phyloP scores from a whole-genome alignment of 2,888 invertebrate species.

The Synergus itoensis region DNA sequence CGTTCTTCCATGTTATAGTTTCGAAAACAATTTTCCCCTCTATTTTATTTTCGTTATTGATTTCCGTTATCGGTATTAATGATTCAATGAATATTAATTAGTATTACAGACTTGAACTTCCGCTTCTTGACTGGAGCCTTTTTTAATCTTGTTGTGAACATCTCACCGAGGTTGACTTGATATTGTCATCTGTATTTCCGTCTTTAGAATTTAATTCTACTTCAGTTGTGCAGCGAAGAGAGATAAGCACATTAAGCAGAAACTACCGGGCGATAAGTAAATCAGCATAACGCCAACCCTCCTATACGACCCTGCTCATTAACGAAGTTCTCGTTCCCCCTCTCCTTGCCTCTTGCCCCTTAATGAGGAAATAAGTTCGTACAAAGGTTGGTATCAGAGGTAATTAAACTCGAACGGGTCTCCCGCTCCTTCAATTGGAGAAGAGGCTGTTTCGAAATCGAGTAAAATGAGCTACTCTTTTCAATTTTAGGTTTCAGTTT shows the following conservation, averaged over 20 bases:
- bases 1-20: conserved; percentile 19
- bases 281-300: conserved; percentile 53
- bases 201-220: conserved; percentile 34
- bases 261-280: conserved; percentile 53
- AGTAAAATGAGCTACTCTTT: not conserved
- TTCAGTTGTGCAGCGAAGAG: conserved; percentile 29
- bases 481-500: not conserved
- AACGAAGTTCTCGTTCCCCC: conserved; percentile 51
- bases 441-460: conserved; percentile 43
- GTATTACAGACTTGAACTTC: too few relatives aligned
- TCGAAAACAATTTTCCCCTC: conserved; percentile 3
- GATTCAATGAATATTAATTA: too few relatives aligned
- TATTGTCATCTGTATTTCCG: conserved; percentile 32
- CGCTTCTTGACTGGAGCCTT: not conserved
- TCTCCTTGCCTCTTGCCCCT: conserved; percentile 40
- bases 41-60: not conserved
- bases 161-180: not conserved
- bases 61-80: too few relatives aligned
- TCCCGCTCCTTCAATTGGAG: conserved; percentile 17
- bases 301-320: conserved; percentile 51
- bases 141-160: conserved; percentile 4
- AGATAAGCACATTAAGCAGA: conserved; percentile 51
- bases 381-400: conserved; percentile 54
- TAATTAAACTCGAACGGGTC: conserved; percentile 48
- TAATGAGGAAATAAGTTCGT: conserved; percentile 56